These are phyloP conservation scores for Synanthedon formicaeformis DNA, from an alignment of 2,888 invertebrate species.

Conservation along the genomic window DNA sequence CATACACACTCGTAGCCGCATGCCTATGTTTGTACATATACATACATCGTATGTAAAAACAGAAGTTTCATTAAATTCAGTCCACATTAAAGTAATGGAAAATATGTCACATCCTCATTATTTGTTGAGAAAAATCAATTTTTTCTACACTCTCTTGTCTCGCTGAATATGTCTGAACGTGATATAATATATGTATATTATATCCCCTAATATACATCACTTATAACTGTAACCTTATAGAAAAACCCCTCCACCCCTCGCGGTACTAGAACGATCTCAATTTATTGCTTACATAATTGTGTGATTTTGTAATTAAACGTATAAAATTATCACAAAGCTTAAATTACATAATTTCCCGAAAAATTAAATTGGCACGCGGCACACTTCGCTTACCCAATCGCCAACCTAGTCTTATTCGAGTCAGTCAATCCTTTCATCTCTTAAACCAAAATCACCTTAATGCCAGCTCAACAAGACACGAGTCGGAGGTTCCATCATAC, in stretches of 20 bases:
- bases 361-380: constrained; percentile 50
- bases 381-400: constrained; percentile 27
- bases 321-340: constrained; percentile 27
- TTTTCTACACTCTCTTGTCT: too few species aligned
- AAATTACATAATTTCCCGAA: constrained; percentile 12
- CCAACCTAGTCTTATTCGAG: constrained; percentile 41
- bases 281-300: constrained; percentile 36
- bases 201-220: background rate
- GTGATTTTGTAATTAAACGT: constrained; percentile 8
- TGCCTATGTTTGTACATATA: constrained; percentile 15
- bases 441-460: too few species aligned
- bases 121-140: too few species aligned
- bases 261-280: background rate
- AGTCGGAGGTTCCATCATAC: background rate
- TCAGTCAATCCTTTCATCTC: constrained; percentile 40
- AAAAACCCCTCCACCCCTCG: constrained; percentile 12
- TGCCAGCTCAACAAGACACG: constrained; percentile 1
- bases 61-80: too few species aligned
- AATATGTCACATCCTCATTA: too few species aligned
- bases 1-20: constrained; percentile 19
- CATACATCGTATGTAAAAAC: constrained; percentile 11
- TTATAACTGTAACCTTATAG: constrained; percentile 27
- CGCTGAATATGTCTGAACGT: too few species aligned
- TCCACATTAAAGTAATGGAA: too few species aligned
- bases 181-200: too few species aligned